Evolutionary conservation across 2,797 vertebrate genomes (phyloP).

Genomic region (Hippoglossus hippoglossus): DNA sequence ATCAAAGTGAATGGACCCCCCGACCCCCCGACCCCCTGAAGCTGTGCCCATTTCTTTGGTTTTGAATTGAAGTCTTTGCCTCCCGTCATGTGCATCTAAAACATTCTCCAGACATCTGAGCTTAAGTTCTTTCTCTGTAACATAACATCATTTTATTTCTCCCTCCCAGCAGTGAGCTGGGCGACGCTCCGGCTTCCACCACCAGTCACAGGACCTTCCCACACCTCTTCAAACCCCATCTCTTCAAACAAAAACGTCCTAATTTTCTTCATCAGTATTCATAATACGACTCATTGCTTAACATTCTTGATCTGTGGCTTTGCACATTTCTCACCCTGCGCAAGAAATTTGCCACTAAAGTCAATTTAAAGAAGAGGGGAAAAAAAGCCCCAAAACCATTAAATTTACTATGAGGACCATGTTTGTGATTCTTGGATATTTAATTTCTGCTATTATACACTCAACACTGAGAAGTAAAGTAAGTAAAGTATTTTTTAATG

Average conservation of each 20-base stretch:
- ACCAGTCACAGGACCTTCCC: conserved; percentile 26
- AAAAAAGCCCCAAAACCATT: neutral
- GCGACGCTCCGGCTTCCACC: conserved; percentile 5
- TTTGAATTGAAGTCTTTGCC: conserved; percentile 54
- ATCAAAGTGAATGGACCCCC: conserved; percentile 30
- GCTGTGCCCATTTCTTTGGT: conserved; percentile 68
- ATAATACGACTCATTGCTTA: conserved; percentile 30
- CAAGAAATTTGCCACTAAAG: conserved; percentile 17
- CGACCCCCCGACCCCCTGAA: conserved; percentile 10
- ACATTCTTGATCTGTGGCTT: conserved; percentile 46
- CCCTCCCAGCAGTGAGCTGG: conserved; percentile 12
- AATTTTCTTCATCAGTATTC: conserved; percentile 18
- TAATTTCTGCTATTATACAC: conserved; percentile 19
- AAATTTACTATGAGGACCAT: neutral
- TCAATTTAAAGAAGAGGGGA: conserved; percentile 18
- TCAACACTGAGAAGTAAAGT: conserved; percentile 11
- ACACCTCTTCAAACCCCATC: conserved; percentile 10
- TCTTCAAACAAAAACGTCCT: conserved; percentile 9
- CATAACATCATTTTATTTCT: neutral
- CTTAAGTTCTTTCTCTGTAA: conserved; percentile 10
- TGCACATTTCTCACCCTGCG: conserved; percentile 40
- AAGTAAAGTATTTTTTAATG: neutral
- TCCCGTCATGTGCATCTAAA: conserved; percentile 60
- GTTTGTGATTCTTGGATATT: conserved; percentile 12
- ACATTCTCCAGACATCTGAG: conserved; percentile 26